These are phyloP conservation scores for Meiosimyza platycephala DNA, from an alignment of 2,888 invertebrate genomes.

Conservation along the genomic window DNA sequence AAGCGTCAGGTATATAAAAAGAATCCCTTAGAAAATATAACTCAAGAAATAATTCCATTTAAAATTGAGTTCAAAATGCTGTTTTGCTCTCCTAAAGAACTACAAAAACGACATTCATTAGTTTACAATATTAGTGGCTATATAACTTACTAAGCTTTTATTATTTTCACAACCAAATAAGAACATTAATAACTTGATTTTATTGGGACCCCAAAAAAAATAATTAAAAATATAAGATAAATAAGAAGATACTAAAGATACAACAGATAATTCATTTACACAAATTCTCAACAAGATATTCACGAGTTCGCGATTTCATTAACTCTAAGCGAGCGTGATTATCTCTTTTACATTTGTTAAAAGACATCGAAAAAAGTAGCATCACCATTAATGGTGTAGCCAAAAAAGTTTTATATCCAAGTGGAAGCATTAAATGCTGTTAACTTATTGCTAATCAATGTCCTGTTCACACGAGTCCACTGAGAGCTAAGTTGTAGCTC, in stretches of 20 bases:
- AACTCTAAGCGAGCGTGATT: constrained; percentile 7
- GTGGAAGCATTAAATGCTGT: neutral
- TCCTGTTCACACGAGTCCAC: constrained; percentile 34
- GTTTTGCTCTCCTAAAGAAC: too few relatives aligned
- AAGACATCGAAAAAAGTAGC: constrained; percentile 2
- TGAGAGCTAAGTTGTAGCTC: constrained; percentile 9
- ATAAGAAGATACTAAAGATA: neutral
- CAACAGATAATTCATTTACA: constrained; percentile 21
- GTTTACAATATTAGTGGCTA: too few relatives aligned
- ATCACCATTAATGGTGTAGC: constrained; percentile 3
- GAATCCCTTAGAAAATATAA: too few relatives aligned
- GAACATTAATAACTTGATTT: too few relatives aligned
- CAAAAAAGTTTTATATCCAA: neutral
- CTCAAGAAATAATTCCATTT: too few relatives aligned
- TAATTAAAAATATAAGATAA: too few relatives aligned
- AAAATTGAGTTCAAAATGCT: too few relatives aligned
- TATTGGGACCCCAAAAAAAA: too few relatives aligned
- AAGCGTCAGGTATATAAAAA: too few relatives aligned
- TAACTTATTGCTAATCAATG: constrained; percentile 31
- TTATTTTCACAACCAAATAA: too few relatives aligned
- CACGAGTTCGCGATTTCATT: constrained; percentile 32
- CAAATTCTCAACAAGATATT: constrained; percentile 24
- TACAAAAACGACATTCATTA: too few relatives aligned
- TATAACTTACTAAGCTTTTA: too few relatives aligned
- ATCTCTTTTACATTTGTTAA: neutral